These are phyloP conservation scores for Sussaba pulchella DNA, from an alignment of 2,888 invertebrate genomes.

Conservation along the genomic window DNA sequence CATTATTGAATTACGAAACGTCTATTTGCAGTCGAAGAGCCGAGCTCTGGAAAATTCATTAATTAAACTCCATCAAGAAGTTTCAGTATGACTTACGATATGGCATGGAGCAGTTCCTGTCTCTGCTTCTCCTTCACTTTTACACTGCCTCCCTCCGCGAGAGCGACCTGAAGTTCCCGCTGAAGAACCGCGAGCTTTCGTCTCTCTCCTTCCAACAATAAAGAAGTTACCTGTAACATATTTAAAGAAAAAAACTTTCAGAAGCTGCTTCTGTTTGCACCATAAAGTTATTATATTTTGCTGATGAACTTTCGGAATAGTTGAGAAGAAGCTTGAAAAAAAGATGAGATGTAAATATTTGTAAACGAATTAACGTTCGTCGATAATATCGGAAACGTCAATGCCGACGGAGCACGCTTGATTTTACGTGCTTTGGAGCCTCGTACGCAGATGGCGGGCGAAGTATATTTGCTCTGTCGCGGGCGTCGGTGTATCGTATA, in stretches of 20 bases:
- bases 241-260: background rate
- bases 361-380: background rate
- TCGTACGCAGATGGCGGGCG: background rate
- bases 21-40: conserved; percentile 21
- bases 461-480: background rate
- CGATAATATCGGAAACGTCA: background rate
- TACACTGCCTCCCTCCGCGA: conserved; percentile 87
- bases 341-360: background rate
- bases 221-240: conserved; percentile 87
- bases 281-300: background rate
- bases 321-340: background rate
- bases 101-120: conserved; percentile 88
- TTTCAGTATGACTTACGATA: conserved; percentile 86
- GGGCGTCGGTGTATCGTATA: background rate
- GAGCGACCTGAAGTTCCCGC: conserved; percentile 87
- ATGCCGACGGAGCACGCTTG: background rate
- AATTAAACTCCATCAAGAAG: conserved; percentile 55
- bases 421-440: background rate
- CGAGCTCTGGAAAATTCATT: conserved; percentile 40
- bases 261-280: background rate
- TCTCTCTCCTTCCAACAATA: conserved; percentile 89
- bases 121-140: conserved; percentile 89
- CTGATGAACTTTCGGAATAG: background rate
- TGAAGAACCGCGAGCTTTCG: conserved; percentile 88
- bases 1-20: conserved; percentile 45